Evolutionary conservation across 2,113 vertebrate genomes (phyloP).

Genomic region (Hippocampus guttulatus): DNA sequence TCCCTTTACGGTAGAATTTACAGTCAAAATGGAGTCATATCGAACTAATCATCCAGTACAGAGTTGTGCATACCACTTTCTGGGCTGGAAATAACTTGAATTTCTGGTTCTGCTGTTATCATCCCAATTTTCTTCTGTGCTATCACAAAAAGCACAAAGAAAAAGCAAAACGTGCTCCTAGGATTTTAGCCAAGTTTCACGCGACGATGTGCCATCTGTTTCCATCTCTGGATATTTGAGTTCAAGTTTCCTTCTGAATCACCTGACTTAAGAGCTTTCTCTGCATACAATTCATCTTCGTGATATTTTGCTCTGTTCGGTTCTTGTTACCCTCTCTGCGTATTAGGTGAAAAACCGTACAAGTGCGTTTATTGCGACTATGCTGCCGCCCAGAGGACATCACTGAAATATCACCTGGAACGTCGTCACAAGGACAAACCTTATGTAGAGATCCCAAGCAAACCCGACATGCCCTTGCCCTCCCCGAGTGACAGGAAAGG

Average conservation of each 20-base stretch:
- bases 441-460: slow-evolving; percentile 61
- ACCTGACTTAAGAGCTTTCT: neutral
- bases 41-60: too few species aligned
- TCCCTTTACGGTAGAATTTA: too few species aligned
- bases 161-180: too few species aligned
- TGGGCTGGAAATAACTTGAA: neutral
- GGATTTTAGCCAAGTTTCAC: too few species aligned
- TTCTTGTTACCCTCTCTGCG: neutral
- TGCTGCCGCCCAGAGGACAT: slow-evolving; percentile 95
- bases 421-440: slow-evolving; percentile 88
- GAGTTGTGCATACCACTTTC: neutral
- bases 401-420: slow-evolving; percentile 90
- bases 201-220: too few species aligned
- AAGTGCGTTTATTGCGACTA: slow-evolving; percentile 96
- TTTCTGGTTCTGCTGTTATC: neutral
- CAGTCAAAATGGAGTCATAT: too few species aligned
- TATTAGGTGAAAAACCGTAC: slow-evolving; percentile 93
- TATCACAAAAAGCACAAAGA: too few species aligned
- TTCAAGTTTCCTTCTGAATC: neutral
- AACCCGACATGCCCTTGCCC: slow-evolving; percentile 34
- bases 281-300: neutral
- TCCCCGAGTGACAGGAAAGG: slow-evolving; percentile 39
- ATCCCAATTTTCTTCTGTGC: too few species aligned
- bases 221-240: too few species aligned
- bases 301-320: neutral